These are phyloP conservation scores for Boulengeromyrus knoepffleri DNA, from an alignment of 2,113 vertebrate genomes.

Conservation along the genomic window DNA sequence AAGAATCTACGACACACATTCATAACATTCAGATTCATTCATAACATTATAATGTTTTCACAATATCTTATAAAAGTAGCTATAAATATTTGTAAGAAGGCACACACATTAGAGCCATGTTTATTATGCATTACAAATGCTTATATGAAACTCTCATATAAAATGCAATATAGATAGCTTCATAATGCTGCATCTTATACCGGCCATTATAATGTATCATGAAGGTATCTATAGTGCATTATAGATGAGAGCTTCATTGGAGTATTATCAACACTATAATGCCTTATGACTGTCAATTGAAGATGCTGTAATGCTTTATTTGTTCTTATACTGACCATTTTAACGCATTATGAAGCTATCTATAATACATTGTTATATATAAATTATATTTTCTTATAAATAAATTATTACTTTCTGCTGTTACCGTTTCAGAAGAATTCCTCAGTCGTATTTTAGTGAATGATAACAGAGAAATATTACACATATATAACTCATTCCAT, in stretches of 20 bases:
- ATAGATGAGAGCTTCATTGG: not conserved
- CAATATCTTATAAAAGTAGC: not conserved
- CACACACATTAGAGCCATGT: not conserved
- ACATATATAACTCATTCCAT: not conserved
- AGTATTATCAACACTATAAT: too few relatives aligned
- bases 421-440: not conserved
- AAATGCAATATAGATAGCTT: not conserved
- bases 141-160: not conserved
- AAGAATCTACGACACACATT: not conserved
- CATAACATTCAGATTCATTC: not conserved
- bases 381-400: not conserved
- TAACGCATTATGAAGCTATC: not conserved
- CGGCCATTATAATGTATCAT: not conserved
- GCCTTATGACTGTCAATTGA: too few relatives aligned
- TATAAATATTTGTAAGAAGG: not conserved
- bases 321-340: not conserved
- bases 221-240: not conserved
- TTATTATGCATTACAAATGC: not conserved
- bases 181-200: not conserved
- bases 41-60: not conserved
- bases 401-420: not conserved
- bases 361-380: not conserved
- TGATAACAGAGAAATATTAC: not conserved
- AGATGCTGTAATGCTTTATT: too few relatives aligned
- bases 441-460: not conserved